Conservation (phyloP, 2,888 invertebrate genomes). For the Tricholauxania praeusta region DNA sequence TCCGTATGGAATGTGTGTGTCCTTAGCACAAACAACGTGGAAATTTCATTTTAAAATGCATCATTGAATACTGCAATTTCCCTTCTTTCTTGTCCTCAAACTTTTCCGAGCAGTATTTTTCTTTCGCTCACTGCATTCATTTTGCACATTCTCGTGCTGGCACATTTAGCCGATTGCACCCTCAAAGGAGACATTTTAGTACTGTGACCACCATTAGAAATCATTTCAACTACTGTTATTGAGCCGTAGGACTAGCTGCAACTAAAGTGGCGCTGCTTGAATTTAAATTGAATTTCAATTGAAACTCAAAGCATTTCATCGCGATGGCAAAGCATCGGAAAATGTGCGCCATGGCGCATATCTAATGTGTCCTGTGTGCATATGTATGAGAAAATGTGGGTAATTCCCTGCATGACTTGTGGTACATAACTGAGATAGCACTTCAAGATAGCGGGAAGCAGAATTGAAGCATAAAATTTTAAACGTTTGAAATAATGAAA, state of each 20-base stretch:
- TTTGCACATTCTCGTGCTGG: not conserved
- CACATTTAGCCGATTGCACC: not conserved
- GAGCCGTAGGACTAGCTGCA: constrained; percentile 8
- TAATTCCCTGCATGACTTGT: too few relatives aligned
- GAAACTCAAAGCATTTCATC: constrained; percentile 32
- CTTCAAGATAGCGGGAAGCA: too few relatives aligned
- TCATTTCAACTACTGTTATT: not conserved
- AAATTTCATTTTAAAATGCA: not conserved
- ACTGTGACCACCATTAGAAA: constrained; percentile 1
- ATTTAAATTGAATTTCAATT: constrained; percentile 37
- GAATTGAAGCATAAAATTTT: too few relatives aligned
- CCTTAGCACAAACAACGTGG: not conserved
- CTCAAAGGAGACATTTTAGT: not conserved
- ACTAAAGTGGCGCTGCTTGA: constrained; percentile 34
- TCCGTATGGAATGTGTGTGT: not conserved
- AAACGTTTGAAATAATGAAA: too few relatives aligned
- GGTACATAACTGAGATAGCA: too few relatives aligned
- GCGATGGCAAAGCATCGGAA: constrained; percentile 24
- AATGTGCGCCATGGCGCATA: constrained; percentile 17
- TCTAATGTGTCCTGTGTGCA: not conserved
- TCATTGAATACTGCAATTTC: not conserved
- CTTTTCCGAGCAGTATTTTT: not conserved
- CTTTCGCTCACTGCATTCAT: not conserved
- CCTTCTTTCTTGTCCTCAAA: not conserved
- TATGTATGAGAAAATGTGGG: too few relatives aligned